A percentile compares a stretch with the other conserved stretches of the same genome.
phyloP scores from a whole-genome alignment of 2,888 invertebrate species.

The Cephus nigrinus region DNA sequence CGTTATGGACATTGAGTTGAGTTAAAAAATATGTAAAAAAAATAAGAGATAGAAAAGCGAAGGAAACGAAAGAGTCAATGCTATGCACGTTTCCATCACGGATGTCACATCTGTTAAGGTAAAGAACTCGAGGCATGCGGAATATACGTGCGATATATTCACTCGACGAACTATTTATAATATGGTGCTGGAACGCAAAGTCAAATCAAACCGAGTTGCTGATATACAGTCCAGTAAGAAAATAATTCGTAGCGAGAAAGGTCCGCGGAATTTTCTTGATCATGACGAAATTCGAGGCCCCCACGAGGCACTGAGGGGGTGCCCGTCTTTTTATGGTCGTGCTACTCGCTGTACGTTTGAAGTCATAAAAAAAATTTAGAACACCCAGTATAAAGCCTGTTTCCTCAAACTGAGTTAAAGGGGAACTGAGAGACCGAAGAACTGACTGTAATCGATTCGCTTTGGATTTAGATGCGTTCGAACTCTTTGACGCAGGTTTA shows the following conservation, averaged over 20 bases:
- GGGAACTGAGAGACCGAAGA: not conserved
- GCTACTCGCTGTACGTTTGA: not conserved
- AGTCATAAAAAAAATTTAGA: not conserved
- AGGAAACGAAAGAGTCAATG: not conserved
- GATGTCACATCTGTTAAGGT: slow-evolving; percentile 37
- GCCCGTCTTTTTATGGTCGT: not conserved
- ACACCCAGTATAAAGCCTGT: not conserved
- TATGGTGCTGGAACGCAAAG: not conserved
- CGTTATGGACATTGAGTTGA: not conserved
- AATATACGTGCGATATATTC: slow-evolving; percentile 26
- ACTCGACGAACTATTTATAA: slow-evolving; percentile 30
- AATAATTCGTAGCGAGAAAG: slow-evolving; percentile 1
- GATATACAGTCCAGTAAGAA: not conserved
- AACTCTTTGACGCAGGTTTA: slow-evolving; percentile 29
- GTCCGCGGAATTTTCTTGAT: not conserved
- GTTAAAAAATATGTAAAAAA: not conserved
- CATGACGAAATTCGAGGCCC: not conserved
- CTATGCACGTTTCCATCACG: slow-evolving; percentile 33
- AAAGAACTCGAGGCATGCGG: slow-evolving; percentile 12
- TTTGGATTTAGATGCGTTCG: not conserved
- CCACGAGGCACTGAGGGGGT: not conserved
- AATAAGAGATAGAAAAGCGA: not conserved
- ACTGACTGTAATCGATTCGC: not conserved
- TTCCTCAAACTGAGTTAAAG: not conserved
- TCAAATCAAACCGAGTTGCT: not conserved